These are phyloP conservation scores for Caenorhabditis plicata DNA, from an alignment of 2,888 invertebrate genomes.

Conservation along the genomic window DNA sequence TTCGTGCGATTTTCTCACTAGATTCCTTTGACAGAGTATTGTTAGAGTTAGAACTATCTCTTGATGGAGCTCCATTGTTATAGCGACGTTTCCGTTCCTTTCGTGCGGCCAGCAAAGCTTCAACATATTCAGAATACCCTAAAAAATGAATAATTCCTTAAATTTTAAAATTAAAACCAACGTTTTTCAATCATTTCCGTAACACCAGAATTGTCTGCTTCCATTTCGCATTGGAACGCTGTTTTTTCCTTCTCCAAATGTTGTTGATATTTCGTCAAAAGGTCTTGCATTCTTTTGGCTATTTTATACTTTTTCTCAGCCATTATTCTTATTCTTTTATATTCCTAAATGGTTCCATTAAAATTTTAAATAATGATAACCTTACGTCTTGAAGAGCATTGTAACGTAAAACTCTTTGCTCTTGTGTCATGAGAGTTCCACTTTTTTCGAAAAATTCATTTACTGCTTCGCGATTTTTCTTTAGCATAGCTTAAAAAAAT, in stretches of 20 bases:
- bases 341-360: constrained; percentile 71
- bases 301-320: constrained; percentile 94
- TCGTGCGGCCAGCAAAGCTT: constrained; percentile 29
- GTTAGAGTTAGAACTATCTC: constrained; percentile 12
- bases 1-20: constrained; percentile 19
- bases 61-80: constrained; percentile 11
- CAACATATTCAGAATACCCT: constrained; percentile 44
- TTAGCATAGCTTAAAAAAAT: constrained; percentile 27
- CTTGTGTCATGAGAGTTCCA: constrained; percentile 66
- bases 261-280: constrained; percentile 41
- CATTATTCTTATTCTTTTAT: constrained; percentile 86
- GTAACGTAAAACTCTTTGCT: constrained; percentile 69
- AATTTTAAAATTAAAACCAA: constrained; percentile 6
- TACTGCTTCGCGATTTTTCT: constrained; percentile 25
- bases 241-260: constrained; percentile 75
- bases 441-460: constrained; percentile 45
- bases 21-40: constrained; percentile 17
- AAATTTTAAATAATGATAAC: constrained; percentile 3
- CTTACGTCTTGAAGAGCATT: constrained; percentile 20
- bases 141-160: constrained; percentile 1
- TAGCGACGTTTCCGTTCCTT: constrained; percentile 37
- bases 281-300: constrained; percentile 69
- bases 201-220: constrained; percentile 76
- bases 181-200: constrained; percentile 58
- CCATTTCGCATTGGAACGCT: constrained; percentile 97